Evolutionary conservation across 2,797 vertebrate genomes (phyloP).

Genomic region (Australoheros facetus): DNA sequence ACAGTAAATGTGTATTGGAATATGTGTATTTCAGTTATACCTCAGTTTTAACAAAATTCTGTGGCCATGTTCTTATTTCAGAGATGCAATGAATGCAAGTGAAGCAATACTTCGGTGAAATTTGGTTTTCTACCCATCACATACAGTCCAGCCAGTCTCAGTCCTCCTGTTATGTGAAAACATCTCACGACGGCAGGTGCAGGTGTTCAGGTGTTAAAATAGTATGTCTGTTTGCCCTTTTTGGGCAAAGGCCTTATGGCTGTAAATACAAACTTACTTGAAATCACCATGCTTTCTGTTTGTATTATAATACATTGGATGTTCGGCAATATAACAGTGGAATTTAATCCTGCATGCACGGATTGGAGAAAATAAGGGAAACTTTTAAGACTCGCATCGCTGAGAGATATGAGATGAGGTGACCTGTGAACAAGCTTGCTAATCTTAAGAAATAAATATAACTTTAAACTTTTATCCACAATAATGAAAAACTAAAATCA

Average conservation of each 20-base stretch:
- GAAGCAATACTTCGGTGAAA: constrained; percentile 71
- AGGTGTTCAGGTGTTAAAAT: constrained; percentile 50
- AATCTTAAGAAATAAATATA: constrained; percentile 12
- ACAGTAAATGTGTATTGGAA: constrained; percentile 40
- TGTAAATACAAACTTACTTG: constrained; percentile 81
- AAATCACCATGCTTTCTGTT: constrained; percentile 74
- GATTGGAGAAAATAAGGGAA: constrained; percentile 33
- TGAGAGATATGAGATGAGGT: not conserved
- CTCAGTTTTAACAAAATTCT: constrained; percentile 67
- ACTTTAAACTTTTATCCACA: constrained; percentile 3
- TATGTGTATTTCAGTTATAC: constrained; percentile 69
- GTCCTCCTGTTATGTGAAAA: constrained; percentile 38
- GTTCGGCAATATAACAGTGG: constrained; percentile 71
- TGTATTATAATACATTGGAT: constrained; percentile 77
- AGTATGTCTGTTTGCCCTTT: constrained; percentile 48
- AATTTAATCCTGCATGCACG: constrained; percentile 66
- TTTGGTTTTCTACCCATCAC: constrained; percentile 56
- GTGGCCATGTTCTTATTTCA: constrained; percentile 56
- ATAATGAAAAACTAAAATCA: constrained; percentile 11
- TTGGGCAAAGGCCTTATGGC: constrained; percentile 45
- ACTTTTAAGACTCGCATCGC: constrained; percentile 11
- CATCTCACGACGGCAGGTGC: constrained; percentile 36
- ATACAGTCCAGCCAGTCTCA: constrained; percentile 52
- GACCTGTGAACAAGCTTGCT: constrained; percentile 9
- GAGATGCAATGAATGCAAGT: constrained; percentile 60